Evolutionary conservation across 2,888 invertebrate species (phyloP).

Genomic region (Meiosimyza platycephala): DNA sequence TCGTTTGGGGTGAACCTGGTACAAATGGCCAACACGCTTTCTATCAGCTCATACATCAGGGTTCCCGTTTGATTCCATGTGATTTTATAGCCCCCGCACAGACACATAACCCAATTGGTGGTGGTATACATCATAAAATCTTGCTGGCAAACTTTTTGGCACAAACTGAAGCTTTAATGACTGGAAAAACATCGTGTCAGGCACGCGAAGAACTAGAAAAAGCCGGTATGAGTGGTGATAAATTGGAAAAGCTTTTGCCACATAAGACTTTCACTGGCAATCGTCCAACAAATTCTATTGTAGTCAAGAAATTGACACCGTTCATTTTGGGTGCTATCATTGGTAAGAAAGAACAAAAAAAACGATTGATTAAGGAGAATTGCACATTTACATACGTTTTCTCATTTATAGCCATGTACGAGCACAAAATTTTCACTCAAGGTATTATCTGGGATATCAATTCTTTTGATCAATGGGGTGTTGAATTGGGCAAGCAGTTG

Average conservation of each 20-base stretch:
- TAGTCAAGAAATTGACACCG: conserved; percentile 91
- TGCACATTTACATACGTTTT: neutral
- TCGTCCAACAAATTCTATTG: conserved; percentile 96
- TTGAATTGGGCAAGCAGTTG: conserved; percentile 97
- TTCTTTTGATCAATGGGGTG: conserved; percentile 99
- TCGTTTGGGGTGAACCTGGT: conserved; percentile 89
- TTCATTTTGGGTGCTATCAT: conserved; percentile 93
- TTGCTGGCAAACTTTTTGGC: conserved; percentile 97
- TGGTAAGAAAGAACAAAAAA: conserved; percentile 71
- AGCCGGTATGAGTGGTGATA: conserved; percentile 79
- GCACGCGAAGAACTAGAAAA: conserved; percentile 83
- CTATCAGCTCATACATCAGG: conserved; percentile 98
- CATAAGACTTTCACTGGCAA: conserved; percentile 98
- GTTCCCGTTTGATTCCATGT: conserved; percentile 85
- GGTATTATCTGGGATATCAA: conserved; percentile 99
- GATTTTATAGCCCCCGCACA: conserved; percentile 96
- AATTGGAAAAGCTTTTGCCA: conserved; percentile 84
- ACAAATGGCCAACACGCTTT: conserved; percentile 99
- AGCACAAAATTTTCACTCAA: conserved; percentile 99
- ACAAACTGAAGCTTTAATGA: conserved; percentile 98
- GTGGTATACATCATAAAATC: conserved; percentile 91
- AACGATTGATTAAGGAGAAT: neutral
- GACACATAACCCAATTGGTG: conserved; percentile 87
- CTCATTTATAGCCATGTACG: conserved; percentile 83
- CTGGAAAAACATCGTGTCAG: conserved; percentile 72